Evolutionary conservation across 2,113 vertebrate genomes (phyloP).

Genomic region (Sialia sialis): DNA sequence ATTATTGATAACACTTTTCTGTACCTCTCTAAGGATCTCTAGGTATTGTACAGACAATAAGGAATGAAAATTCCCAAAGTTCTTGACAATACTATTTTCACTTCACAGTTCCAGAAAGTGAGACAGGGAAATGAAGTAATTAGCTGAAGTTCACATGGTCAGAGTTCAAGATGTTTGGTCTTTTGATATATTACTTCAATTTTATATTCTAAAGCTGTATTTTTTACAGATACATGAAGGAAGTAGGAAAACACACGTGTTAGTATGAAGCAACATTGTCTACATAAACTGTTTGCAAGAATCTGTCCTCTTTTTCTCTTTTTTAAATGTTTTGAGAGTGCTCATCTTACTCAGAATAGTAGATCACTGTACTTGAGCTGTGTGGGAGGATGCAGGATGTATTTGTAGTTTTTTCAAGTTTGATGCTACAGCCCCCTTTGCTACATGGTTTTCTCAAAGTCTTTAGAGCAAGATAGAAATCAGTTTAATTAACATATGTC

Average conservation of each 20-base stretch:
- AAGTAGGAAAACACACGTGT: neutral
- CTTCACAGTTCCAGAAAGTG: neutral
- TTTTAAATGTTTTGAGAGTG: neutral
- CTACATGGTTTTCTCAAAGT: neutral
- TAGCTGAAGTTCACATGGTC: neutral
- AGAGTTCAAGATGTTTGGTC: neutral
- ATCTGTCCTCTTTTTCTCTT: neutral
- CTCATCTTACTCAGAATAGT: neutral
- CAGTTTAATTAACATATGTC: neutral
- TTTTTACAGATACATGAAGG: neutral
- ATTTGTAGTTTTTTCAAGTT: conserved; percentile 10
- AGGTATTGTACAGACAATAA: neutral
- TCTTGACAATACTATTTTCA: neutral
- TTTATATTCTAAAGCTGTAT: neutral
- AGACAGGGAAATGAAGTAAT: neutral
- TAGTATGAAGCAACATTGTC: neutral
- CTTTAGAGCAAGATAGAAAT: neutral
- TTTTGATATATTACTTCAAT: neutral
- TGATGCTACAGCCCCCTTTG: neutral
- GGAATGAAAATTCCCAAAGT: neutral
- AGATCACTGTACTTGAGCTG: neutral
- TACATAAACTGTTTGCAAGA: neutral
- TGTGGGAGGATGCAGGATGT: neutral
- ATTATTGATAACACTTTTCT: neutral
- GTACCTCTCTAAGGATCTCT: neutral